Base-by-base conservation (phyloP, 2,797 vertebrate species). In the Enteromius afrohamiltoni region DNA sequence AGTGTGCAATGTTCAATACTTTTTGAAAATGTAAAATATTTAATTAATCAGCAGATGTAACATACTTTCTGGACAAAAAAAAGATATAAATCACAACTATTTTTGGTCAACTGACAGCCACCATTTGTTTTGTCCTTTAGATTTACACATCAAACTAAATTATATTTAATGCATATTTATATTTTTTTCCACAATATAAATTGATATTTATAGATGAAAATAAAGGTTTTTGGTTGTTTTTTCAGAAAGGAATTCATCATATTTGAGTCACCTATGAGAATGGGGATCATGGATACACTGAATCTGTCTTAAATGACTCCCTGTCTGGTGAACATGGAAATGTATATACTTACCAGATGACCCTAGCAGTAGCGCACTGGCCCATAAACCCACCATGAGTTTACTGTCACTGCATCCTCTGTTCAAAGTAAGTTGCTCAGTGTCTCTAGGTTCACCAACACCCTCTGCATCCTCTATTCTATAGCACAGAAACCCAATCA, bases 381-480 rank as follows among this genome's bases (percentile, higher is more conserved):
- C 96, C 97, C 97, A 99, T 76, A 98, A 91, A 0, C 94, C 95
- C 77, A 93, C 92, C 87, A 99, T 93, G 83, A 99, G 92, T 51
- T 95, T 95, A 92, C 97, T 98, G 91, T 96, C 92, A 68, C 93
- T 92, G 84, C 97, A 97, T 79, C 83, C 89, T 45, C 91, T 88
- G 62, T 95, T 96, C 89, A 99, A 92, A 91, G 94, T 97, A 92
- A 99, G 95, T 92, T 97, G 96, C n/a, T 91, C 92, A 0, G 97
- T 97, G 86, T 98, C 97, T 88, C 95, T 94, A 1, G 97, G 97
- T 86, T 96, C 94, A 42, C 97, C 93, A 75, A 98, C 96, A 14
- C 97, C 97, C 55, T 98, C 97, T 0, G 96, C 95, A 89, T 95
- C 93, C 92, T 99, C 97, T 0, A 95, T 92, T 92, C 97, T 99